Conservation (phyloP, 2,888 invertebrate genomes). For the Protonemura montana region DNA sequence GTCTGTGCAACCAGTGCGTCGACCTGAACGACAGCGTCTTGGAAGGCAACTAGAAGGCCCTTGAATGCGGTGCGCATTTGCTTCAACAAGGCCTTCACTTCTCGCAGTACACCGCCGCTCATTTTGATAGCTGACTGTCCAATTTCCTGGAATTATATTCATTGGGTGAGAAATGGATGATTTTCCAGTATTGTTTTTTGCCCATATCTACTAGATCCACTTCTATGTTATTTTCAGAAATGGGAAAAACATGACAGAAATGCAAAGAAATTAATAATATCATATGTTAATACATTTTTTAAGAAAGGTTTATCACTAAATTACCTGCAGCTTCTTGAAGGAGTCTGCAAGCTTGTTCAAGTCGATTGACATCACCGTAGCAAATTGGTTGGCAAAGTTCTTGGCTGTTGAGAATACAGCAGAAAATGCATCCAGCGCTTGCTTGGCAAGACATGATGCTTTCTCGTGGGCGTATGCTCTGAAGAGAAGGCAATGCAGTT, state of each 20-base stretch:
- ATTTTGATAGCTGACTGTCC: background rate
- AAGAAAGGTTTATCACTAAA: background rate
- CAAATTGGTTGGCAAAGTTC: conserved; percentile 17
- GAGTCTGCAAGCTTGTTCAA: conserved; percentile 34
- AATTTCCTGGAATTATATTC: background rate
- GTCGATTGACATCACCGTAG: conserved; percentile 40
- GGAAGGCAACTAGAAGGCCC: conserved; percentile 21
- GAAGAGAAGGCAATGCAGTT: background rate
- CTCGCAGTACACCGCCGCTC: background rate
- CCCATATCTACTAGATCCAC: too few relatives aligned
- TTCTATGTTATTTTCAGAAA: too few relatives aligned
- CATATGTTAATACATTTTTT: too few relatives aligned
- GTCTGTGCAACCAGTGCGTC: conserved; percentile 29
- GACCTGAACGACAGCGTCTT: conserved; percentile 28
- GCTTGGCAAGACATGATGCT: conserved; percentile 42
- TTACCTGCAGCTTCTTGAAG: conserved; percentile 42
- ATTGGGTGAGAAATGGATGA: too few relatives aligned
- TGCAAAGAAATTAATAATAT: too few relatives aligned
- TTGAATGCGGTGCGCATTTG: conserved; percentile 19
- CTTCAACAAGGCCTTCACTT: conserved; percentile 24
- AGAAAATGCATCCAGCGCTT: conserved; percentile 39
- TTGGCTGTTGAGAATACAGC: conserved; percentile 34
- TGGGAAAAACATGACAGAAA: too few relatives aligned
- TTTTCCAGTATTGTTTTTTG: too few relatives aligned
- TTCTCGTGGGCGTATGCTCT: conserved; percentile 44